Percentiles rank a stretch among this genome's conserved stretches.
Conservation (phyloP, 1,140 invertebrate species). For the Drosophila lacteicornis region DNA sequence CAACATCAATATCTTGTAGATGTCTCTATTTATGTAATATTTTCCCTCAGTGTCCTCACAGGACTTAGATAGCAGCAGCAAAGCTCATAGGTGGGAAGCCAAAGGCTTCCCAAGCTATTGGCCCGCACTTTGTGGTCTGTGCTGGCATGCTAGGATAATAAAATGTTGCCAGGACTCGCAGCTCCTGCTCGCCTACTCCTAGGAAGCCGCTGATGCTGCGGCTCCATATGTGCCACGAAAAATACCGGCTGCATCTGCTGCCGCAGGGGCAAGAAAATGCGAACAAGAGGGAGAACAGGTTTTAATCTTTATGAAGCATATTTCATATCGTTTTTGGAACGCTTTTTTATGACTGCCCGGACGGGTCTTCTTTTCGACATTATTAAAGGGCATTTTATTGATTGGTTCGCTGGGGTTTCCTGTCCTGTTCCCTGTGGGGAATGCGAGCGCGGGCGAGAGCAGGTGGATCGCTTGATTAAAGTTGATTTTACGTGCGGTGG, state of each 20-base stretch:
- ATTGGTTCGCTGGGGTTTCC: constrained; percentile 36
- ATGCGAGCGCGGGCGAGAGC: neutral
- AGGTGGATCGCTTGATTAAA: constrained; percentile 45
- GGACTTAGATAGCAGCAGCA: constrained; percentile 19
- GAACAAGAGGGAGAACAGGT: constrained; percentile 17
- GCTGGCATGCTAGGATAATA: constrained; percentile 48
- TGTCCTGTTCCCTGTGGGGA: constrained; percentile 9
- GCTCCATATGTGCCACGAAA: constrained; percentile 35
- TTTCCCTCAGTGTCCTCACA: constrained; percentile 11
- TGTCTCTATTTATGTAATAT: neutral
- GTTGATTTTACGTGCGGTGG: constrained; percentile 37
- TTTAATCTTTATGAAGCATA: constrained; percentile 60
- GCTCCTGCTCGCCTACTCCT: neutral
- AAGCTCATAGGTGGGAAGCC: constrained; percentile 29
- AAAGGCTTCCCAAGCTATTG: constrained; percentile 48
- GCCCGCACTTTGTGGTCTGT: constrained; percentile 48
- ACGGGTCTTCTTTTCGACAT: constrained; percentile 46
- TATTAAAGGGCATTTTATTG: constrained; percentile 57
- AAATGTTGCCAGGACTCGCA: constrained; percentile 36
- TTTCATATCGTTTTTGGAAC: constrained; percentile 53
- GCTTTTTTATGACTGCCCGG: constrained; percentile 53
- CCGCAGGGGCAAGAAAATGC: constrained; percentile 6
- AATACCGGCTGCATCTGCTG: constrained; percentile 42
- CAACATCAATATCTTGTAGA: neutral
- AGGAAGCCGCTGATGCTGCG: neutral